Conservation (phyloP, 2,113 vertebrate species). For the Nothocercus nigrocapillus region DNA sequence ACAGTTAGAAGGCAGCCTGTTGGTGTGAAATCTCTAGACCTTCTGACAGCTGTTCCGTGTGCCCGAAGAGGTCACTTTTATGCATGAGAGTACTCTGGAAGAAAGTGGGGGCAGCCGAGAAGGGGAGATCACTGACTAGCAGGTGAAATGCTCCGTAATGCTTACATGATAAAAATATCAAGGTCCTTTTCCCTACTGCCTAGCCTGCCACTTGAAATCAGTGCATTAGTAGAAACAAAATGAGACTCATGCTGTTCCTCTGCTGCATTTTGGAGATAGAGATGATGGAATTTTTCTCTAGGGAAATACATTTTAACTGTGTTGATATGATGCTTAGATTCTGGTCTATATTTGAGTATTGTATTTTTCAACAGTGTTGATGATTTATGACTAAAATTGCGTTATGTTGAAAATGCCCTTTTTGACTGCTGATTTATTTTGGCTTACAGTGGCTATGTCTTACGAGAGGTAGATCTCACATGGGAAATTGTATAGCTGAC, state of each 20-base stretch:
- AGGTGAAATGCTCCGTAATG: neutral
- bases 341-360: neutral
- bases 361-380: neutral
- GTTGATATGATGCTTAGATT: neutral
- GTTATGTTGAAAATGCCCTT: neutral
- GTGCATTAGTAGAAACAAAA: neutral
- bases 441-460: neutral
- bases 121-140: neutral
- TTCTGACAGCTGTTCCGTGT: neutral
- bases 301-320: neutral
- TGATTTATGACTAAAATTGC: neutral
- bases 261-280: neutral
- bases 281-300: neutral
- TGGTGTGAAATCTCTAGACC: neutral
- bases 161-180: neutral
- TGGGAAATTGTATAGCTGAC: neutral
- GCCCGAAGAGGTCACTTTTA: neutral
- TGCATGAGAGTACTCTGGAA: neutral
- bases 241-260: neutral
- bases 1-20: neutral
- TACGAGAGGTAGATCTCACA: neutral
- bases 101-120: neutral
- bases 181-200: neutral
- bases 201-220: neutral
- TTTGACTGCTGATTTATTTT: neutral